Percentiles rank a stretch among this genome's conserved stretches.
Conservation (phyloP, 1,140 invertebrate genomes). For the Lethrus apterus region DNA sequence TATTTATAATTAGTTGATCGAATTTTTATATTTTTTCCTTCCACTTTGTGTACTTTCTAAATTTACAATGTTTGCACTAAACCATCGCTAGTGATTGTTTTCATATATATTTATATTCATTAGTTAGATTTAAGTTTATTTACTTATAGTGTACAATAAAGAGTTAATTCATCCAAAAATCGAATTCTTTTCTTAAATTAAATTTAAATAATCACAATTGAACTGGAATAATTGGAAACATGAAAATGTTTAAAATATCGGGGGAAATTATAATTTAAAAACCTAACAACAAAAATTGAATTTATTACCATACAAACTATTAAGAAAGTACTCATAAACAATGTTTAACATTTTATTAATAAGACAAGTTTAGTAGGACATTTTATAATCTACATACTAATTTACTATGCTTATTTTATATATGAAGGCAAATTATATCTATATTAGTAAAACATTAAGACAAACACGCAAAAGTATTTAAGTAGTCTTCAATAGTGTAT, state of each 20-base stretch:
- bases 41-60: constrained; percentile 1
- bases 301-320: too few species aligned
- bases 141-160: too few species aligned
- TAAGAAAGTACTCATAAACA: background rate
- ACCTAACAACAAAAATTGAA: too few species aligned
- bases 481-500: constrained; percentile 8
- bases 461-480: constrained; percentile 7
- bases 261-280: too few species aligned
- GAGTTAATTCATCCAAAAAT: too few species aligned
- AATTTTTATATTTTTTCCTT: constrained; percentile 1
- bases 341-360: constrained; percentile 9
- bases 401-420: constrained; percentile 6
- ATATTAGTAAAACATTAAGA: constrained; percentile 13
- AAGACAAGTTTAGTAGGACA: constrained; percentile 10
- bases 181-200: too few species aligned
- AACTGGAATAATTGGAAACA: too few species aligned
- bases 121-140: too few species aligned
- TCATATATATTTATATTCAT: too few species aligned
- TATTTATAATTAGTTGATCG: constrained; percentile 8
- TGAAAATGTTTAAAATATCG: too few species aligned
- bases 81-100: too few species aligned
- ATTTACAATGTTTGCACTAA: constrained; percentile 7
- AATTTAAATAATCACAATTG: too few species aligned
- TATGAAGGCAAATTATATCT: constrained; percentile 1
- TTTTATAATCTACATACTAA: constrained; percentile 5